Base-by-base conservation (phyloP, 2,113 vertebrate genomes). In the Leucosticte australis region DNA sequence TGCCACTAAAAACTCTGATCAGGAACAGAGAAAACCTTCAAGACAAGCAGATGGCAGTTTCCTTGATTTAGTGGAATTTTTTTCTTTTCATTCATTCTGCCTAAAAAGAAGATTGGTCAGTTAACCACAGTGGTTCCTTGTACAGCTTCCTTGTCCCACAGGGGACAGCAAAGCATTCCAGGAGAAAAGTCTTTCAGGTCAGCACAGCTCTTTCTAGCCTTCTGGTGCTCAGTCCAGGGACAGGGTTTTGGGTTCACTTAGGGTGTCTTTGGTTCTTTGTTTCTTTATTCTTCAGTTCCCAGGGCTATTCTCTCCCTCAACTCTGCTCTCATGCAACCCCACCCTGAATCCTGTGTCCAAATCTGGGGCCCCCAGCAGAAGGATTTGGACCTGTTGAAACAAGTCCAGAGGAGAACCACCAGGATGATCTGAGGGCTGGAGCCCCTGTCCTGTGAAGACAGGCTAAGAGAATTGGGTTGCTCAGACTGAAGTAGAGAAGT, bases 81-180 rank as follows among this genome's bases (percentile, higher is more conserved):
- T 33, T 74, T 27, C 2, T 33, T 80, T 75, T 47, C 7, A 33
- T 62, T 83, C 11, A 49, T 84, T 73, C 39, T 68, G 9, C 9
- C 24, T 41, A 33, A 53, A 52, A 5, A 89, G 7, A 53, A 20
- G 10, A 28, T 65, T 65, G 8, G 10, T 16, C 18, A 24, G 14
- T 19, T 52, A 39, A 67, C 15, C 44, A 23, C 37, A 39, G 22
- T 31, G 11, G 27, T 39, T 76, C 18, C 39, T 71, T 0, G 0
- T 16, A 31, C 1, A 3, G 41, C 13, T 67, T 62, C 13, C 4
- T 14, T 41, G 19, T 80, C 19, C 55, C 42, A 12, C 0, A 0
- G 18, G 18, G 24, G 1, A 12, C 8, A 60, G 28, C 1, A 8
- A 39, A 60, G 5, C 1, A 2, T 39, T 53, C 30, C 30, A 52